Percentiles rank a stretch among this genome's conserved stretches.
These are phyloP conservation scores for Bagarius yarrelli DNA, from an alignment of 2,113 vertebrate genomes.

Conservation along the genomic window DNA sequence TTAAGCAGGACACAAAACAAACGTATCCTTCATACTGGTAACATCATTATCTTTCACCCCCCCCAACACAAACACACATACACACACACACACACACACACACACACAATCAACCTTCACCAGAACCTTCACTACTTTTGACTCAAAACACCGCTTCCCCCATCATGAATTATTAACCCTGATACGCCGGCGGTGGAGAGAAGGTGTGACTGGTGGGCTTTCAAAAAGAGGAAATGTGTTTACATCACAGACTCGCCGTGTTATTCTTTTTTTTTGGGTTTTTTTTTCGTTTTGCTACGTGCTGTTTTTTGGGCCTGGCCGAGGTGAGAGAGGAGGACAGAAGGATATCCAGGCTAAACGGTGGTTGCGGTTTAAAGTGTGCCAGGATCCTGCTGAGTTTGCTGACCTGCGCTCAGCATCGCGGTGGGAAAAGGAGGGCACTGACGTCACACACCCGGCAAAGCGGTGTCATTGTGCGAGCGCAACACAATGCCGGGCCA, in stretches of 20 bases:
- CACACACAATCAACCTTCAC: not conserved
- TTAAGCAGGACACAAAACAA: constrained; percentile 73
- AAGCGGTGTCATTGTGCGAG: constrained; percentile 39
- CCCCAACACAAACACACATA: constrained; percentile 67
- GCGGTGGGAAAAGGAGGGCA: constrained; percentile 12
- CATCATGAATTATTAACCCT: constrained; percentile 56
- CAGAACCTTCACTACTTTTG: constrained; percentile 11
- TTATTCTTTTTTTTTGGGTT: constrained; percentile 49
- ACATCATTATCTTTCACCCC: constrained; percentile 47
- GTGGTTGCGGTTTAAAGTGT: constrained; percentile 40
- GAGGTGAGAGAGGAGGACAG: constrained; percentile 65
- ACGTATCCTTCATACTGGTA: constrained; percentile 70
- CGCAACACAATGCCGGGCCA: constrained; percentile 45
- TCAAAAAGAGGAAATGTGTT: constrained; percentile 71
- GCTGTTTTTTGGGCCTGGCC: constrained; percentile 61
- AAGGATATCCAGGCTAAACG: constrained; percentile 65
- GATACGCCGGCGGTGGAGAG: constrained; percentile 23
- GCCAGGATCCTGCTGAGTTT: constrained; percentile 48
- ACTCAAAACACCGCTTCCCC: constrained; percentile 7
- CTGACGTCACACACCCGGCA: constrained; percentile 49
- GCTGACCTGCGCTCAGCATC: constrained; percentile 44
- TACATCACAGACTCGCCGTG: constrained; percentile 67
- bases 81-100: constrained; percentile 21
- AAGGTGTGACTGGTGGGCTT: constrained; percentile 36
- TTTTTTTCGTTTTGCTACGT: constrained; percentile 67